A percentile compares a stretch with the other conserved stretches of the same genome.
Conservation (phyloP, 2,888 invertebrate genomes). For the Gortyna flavago region DNA sequence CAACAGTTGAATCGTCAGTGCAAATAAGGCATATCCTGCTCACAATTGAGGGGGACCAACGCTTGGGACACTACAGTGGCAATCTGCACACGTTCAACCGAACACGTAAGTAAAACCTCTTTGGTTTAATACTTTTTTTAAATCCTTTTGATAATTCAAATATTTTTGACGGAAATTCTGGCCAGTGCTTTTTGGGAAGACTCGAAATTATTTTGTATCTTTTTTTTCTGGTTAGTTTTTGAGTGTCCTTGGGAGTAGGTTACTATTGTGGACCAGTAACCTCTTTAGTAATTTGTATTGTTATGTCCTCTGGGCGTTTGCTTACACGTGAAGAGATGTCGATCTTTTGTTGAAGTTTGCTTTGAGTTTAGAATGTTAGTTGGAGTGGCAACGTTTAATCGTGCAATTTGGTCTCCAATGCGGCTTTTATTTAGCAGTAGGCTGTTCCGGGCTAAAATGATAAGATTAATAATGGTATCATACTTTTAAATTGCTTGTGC, state of each 20-base stretch:
- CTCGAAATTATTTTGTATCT: too few relatives aligned
- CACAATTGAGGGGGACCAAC: conserved; percentile 79
- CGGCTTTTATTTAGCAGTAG: background rate
- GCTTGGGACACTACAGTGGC: conserved; percentile 68
- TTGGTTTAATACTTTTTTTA: conserved; percentile 24
- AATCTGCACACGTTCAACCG: conserved; percentile 64
- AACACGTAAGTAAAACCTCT: conserved; percentile 54
- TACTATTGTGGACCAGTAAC: conserved; percentile 50
- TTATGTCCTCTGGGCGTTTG: conserved; percentile 34
- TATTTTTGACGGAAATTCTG: background rate
- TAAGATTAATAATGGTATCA: background rate
- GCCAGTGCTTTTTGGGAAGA: conserved; percentile 2
- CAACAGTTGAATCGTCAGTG: conserved; percentile 80
- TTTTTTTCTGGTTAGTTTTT: background rate
- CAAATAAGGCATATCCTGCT: conserved; percentile 85
- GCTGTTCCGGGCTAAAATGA: background rate
- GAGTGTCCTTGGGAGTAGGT: conserved; percentile 33
- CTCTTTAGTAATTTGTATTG: conserved; percentile 40
- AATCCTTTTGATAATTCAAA: conserved; percentile 26
- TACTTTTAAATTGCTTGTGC: background rate
- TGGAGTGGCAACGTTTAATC: background rate
- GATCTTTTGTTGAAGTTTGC: conserved; percentile 25
- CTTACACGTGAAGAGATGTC: conserved; percentile 29
- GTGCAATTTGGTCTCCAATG: background rate
- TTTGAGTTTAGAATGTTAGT: background rate